Base-by-base conservation (phyloP, 2,113 vertebrate species). In the Pipa parva region DNA sequence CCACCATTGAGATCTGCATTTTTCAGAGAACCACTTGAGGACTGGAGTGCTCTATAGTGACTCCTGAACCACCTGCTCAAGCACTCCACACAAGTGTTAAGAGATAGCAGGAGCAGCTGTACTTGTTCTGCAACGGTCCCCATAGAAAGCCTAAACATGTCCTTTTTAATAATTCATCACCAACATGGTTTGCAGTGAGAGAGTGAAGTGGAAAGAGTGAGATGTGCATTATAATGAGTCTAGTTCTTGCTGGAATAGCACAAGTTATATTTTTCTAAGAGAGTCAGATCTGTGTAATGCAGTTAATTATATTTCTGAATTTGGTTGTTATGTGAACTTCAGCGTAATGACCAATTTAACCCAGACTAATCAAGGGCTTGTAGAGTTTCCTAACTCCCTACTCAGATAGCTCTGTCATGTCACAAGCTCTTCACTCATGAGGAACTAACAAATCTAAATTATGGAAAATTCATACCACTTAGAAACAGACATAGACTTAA, bases 91-190 rank as follows among this genome's bases (percentile, higher is more conserved):
- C 20, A 48, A 66, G 46, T 22, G 28, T 2, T 24, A 31, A 24
- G 27, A 67, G 27, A 56, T 15, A 21, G 24, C 4, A 45, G 29
- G 28, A 67, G 27, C 63, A 67, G 52, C 63, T 67, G 63, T 28
- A 58, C 63, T 49, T 45, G 21, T 42, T 25, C 46, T 26, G n/a
- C 46, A 56, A 66, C 49, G 54, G 49, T 58, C 63, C 21, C 42
- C 33, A 28, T 42, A 33, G 55, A 59, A 67, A 58, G 54, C n/a
- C 54, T 67, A 59, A 67, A 50, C 63, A 36, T 59, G n/a, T 26
- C 11, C 42, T 56, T 1, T 49, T 67, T 67, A 66, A 67, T 67
- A 59, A 67, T 58, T 20, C 54, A 67, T 67, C 42, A 7, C 20
- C 54, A 21, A 25, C 54, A 36, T 28, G 5, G 13, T 55, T 15